These are phyloP conservation scores for Notiomystis cincta DNA, from an alignment of 2,113 vertebrate species.

Conservation along the genomic window DNA sequence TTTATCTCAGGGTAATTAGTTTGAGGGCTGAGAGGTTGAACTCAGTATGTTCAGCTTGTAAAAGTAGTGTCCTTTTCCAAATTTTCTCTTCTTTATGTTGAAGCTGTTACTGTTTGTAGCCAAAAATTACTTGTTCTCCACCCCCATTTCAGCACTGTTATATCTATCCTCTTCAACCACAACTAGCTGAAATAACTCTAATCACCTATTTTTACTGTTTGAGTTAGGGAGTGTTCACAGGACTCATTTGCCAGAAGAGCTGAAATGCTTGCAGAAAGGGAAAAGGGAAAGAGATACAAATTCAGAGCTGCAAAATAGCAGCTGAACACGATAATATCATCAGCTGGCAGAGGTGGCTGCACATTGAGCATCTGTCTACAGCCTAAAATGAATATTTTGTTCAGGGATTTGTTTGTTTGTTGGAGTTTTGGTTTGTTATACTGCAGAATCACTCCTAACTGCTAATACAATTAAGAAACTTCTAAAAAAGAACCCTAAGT, in stretches of 20 bases:
- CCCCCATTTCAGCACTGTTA: neutral
- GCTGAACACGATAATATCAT: neutral
- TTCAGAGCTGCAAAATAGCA: neutral
- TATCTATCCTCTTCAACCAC: neutral
- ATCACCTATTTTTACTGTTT: constrained; percentile 22
- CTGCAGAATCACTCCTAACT: neutral
- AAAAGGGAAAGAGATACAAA: neutral
- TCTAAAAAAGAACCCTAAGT: neutral
- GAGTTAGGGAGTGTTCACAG: neutral
- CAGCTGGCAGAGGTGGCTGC: neutral
- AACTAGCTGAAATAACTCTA: constrained; percentile 1
- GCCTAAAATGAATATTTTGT: neutral
- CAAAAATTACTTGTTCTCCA: neutral
- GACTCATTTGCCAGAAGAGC: neutral
- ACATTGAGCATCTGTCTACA: neutral
- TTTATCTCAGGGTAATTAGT: neutral
- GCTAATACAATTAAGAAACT: neutral
- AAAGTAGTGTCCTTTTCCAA: neutral
- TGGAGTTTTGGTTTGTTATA: neutral
- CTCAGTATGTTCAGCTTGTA: neutral
- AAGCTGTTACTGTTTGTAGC: neutral
- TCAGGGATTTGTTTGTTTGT: neutral
- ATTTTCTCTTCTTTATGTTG: neutral
- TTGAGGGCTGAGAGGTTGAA: neutral
- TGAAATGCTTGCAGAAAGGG: neutral